Conservation (phyloP, 1,140 invertebrate genomes). For the Bombus ignitus region DNA sequence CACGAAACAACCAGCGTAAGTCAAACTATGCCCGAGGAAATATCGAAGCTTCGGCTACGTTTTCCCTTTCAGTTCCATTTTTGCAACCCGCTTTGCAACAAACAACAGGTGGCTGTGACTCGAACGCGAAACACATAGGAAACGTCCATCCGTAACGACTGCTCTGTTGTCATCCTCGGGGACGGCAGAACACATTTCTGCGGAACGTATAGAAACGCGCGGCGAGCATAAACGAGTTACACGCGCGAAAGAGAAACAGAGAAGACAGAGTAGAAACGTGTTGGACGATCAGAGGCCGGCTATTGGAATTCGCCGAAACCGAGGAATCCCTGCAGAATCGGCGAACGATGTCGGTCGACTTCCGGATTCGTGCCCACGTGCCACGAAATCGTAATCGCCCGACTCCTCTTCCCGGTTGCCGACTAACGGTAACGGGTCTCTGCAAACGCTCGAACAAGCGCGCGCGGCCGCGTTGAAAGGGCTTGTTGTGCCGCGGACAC, state of each 20-base stretch:
- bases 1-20: background rate
- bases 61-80: background rate
- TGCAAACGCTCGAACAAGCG: background rate
- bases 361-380: conserved; percentile 3
- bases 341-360: background rate
- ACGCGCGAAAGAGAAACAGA: background rate
- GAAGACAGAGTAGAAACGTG: background rate
- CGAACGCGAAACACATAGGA: no score
- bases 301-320: background rate
- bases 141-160: background rate
- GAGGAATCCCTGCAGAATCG: background rate
- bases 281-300: background rate
- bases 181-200: background rate
- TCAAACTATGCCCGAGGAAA: background rate
- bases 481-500: background rate
- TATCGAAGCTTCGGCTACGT: background rate
- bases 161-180: background rate
- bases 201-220: background rate
- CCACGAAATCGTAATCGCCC: conserved; percentile 18
- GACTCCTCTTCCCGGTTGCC: background rate
- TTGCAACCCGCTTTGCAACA: background rate
- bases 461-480: background rate
- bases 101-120: conserved; percentile 24
- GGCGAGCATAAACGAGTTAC: conserved; percentile 5
- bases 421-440: background rate